Percentiles rank a stretch among this genome's conserved stretches.
Evolutionary conservation across 2,113 vertebrate genomes (phyloP).

Genomic region (Cervus canadensis): DNA sequence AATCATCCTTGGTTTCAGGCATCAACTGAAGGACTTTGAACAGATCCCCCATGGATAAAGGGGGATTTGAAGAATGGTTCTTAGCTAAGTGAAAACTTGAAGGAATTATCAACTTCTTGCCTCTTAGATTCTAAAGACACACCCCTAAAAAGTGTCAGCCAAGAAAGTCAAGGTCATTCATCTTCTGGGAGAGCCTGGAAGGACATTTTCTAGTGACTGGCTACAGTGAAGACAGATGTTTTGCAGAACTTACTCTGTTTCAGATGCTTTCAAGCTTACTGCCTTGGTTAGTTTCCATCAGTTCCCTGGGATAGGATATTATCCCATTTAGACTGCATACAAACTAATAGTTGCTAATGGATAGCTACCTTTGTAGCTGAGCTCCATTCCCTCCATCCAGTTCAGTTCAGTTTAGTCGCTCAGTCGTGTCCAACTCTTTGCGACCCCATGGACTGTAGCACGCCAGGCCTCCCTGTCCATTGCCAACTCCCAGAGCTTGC

Average conservation of each 20-base stretch:
- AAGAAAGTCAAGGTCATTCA: no score
- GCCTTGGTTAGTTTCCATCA: neutral
- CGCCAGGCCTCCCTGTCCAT: neutral
- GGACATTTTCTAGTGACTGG: neutral
- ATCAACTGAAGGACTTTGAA: neutral
- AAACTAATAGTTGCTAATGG: rapidly evolving
- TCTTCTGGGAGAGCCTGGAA: neutral
- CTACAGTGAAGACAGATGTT: neutral
- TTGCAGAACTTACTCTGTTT: neutral
- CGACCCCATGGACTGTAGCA: neutral
- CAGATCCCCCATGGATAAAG: neutral
- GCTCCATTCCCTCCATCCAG: rapidly evolving
- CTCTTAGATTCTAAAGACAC: neutral
- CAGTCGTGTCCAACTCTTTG: rapidly evolving
- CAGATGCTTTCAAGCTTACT: rapidly evolving
- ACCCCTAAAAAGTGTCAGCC: neutral
- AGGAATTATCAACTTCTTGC: neutral
- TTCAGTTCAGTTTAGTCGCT: neutral
- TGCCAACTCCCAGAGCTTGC: neutral
- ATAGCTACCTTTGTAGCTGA: rapidly evolving
- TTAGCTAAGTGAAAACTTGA: neutral
- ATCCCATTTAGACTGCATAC: neutral
- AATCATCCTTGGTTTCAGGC: neutral
- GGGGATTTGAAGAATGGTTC: neutral
- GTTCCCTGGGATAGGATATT: rapidly evolving